These are phyloP conservation scores for Bucco capensis DNA, from an alignment of 2,113 vertebrate species.

Conservation along the genomic window DNA sequence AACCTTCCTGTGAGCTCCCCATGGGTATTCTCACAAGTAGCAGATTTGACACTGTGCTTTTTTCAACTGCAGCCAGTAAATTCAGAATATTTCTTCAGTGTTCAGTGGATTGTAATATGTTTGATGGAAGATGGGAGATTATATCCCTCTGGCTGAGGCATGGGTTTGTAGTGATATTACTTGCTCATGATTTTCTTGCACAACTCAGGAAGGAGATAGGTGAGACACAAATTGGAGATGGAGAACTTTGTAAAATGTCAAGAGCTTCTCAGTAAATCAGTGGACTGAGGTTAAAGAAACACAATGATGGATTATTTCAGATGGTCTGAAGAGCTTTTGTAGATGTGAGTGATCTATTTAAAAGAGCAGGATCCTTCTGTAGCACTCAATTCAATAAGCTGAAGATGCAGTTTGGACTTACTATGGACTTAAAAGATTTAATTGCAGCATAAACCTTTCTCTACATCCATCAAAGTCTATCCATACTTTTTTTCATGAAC, in stretches of 20 bases:
- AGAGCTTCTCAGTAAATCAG: not conserved
- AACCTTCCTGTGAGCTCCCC: not conserved
- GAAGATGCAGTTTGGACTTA: not conserved
- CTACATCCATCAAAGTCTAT: not conserved
- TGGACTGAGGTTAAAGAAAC: not conserved
- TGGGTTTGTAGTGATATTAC: not conserved
- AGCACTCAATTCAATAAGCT: not conserved
- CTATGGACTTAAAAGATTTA: not conserved
- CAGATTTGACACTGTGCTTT: not conserved
- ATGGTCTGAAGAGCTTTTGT: not conserved
- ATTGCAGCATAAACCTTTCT: not conserved
- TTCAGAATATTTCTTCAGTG: not conserved
- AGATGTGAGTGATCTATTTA: not conserved
- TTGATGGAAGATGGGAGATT: slow-evolving; percentile 8
- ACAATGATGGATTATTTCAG: not conserved
- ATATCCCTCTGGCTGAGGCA: not conserved
- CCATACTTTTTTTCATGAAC: not conserved
- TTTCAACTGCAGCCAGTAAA: not conserved
- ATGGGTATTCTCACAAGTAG: not conserved
- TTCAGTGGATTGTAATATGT: not conserved
- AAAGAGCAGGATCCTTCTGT: not conserved
- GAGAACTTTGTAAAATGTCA: not conserved
- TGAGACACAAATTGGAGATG: not conserved
- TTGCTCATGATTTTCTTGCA: not conserved
- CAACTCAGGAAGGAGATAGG: not conserved